Conservation (phyloP, 2,113 vertebrate species). For the Chascanopsetta lugubris region DNA sequence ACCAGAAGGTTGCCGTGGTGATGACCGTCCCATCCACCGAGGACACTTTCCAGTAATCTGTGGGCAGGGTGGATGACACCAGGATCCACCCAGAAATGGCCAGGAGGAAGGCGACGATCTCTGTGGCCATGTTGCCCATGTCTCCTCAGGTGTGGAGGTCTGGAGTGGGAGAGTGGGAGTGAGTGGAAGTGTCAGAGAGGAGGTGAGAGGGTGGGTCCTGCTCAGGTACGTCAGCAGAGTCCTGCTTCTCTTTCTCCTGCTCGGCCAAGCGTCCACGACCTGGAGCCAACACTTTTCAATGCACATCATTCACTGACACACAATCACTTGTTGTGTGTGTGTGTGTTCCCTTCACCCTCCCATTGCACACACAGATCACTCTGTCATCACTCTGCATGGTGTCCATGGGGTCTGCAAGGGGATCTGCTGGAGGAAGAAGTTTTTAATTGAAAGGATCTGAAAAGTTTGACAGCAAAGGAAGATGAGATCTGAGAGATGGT, state of each 20-base stretch:
- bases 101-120: conserved; percentile 89
- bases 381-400: conserved; percentile 67
- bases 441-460: conserved; percentile 73
- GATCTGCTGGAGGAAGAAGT: conserved; percentile 69
- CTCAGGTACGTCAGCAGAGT: conserved; percentile 41
- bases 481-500: conserved; percentile 34
- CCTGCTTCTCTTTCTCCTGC: conserved; percentile 26
- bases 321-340: conserved; percentile 26
- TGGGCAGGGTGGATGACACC: conserved; percentile 89
- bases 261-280: conserved; percentile 47
- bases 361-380: conserved; percentile 20
- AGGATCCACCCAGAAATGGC: conserved; percentile 90
- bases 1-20: conserved; percentile 95
- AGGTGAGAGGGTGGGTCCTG: conserved; percentile 44
- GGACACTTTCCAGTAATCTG: conserved; percentile 96
- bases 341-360: conserved; percentile 23
- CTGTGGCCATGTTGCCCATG: conserved; percentile 80
- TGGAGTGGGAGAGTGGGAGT: background rate
- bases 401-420: conserved; percentile 60
- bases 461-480: conserved; percentile 45
- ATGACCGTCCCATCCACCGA: conserved; percentile 95
- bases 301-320: conserved; percentile 45
- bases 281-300: conserved; percentile 50
- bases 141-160: conserved; percentile 22
- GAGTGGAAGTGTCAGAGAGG: conserved; percentile 11